Base-by-base conservation (phyloP, 2,113 vertebrate genomes). In the Nesospiza acunhae region DNA sequence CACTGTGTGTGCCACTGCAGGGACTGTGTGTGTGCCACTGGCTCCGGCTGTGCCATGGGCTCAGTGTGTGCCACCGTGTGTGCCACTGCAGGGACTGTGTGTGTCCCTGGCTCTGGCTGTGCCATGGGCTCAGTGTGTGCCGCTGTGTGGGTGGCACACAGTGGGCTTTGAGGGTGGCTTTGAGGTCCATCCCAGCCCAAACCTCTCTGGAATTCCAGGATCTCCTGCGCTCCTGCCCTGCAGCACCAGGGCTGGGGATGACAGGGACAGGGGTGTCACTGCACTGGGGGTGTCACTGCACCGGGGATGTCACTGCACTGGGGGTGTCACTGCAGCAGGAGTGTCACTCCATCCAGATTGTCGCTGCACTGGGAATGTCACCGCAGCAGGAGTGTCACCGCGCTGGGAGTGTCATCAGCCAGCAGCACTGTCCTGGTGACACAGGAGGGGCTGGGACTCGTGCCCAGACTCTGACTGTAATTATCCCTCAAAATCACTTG, bases 381-480 rank as follows among this genome's bases (percentile, higher is more conserved):
- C 53, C 1, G 5, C 8, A 4, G 9, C 1, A 1, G 21, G n/a
- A 4, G 10, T 59, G 35, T 37, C 58, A 37, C 24, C 10, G 2
- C 11, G 4, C 24, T 6, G 15, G 35, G 58, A 60, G 35, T 9
- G 35, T 39, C 59, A 39, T 24, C 59, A 60, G 16, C 24, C 7
- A 4, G 23, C 37, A 23, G 31, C 3, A 0, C 49, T 9, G 2
- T 39, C 7, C 60, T 11, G 37, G 19, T 39, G 56, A 58, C 37
- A 6, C 26, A 2, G 42, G 26, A 44, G 23, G 23, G 73, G 20
- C 70, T 62, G 59, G 35, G 35, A 39, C 35, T 37, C 42, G 2
- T 4, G 26, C 28, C 39, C 13, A 3, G 49, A 33, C 58, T 75
- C 37, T 0, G 0, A 2, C 62, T 52, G 13, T 0, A 1, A n/a